Percentiles rank a stretch among this genome's conserved stretches.
Conservation (phyloP, 1,140 invertebrate genomes). For the Trichogramma pretiosum region DNA sequence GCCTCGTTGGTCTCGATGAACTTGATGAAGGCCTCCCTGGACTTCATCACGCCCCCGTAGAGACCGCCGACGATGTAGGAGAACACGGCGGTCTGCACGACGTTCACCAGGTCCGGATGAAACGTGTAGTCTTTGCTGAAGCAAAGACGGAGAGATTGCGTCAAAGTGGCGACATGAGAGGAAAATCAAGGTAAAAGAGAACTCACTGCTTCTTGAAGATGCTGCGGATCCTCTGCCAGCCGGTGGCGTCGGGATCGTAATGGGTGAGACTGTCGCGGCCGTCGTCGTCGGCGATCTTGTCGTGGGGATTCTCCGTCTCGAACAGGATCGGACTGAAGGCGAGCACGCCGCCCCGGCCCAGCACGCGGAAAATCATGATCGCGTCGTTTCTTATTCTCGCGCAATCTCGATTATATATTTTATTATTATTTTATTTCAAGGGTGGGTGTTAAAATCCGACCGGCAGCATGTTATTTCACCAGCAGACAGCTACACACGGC, state of each 20-base stretch:
- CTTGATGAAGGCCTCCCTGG: conserved; percentile 51
- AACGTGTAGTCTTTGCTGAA: conserved; percentile 52
- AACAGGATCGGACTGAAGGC: not conserved
- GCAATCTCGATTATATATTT: too few species aligned
- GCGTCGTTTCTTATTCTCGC: too few species aligned
- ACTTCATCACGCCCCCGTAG: conserved; percentile 53
- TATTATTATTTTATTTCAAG: too few species aligned
- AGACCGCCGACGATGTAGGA: conserved; percentile 51
- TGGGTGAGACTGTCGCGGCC: too few species aligned
- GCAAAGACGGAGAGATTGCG: conserved; percentile 17
- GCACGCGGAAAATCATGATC: too few species aligned
- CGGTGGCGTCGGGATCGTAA: too few species aligned
- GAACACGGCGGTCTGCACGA: conserved; percentile 47
- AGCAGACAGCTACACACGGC: too few species aligned
- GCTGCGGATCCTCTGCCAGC: conserved; percentile 4
- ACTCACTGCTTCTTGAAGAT: conserved; percentile 8
- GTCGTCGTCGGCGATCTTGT: not conserved
- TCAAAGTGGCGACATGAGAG: not conserved
- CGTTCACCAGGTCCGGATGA: conserved; percentile 51
- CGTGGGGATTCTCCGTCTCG: not conserved
- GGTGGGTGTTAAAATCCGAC: too few species aligned
- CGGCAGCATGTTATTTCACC: too few species aligned
- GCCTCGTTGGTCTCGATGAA: conserved; percentile 68
- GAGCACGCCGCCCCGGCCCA: not conserved
- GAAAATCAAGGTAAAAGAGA: not conserved